phyloP scores from a whole-genome alignment of 2,797 vertebrate genomes.

The Lophotriccus pileatus region DNA sequence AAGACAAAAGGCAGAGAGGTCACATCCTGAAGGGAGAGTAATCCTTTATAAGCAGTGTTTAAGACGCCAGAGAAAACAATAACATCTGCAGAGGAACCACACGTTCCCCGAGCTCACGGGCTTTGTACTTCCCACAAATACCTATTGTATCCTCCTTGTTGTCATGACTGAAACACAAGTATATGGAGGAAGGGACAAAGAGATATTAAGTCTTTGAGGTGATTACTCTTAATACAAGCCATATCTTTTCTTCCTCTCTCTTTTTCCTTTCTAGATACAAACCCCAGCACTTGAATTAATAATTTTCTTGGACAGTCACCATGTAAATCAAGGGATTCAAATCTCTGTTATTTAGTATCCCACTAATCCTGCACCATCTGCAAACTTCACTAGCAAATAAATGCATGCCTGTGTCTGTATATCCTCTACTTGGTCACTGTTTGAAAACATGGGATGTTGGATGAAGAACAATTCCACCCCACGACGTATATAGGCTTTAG shows the following conservation, averaged over 20 bases:
- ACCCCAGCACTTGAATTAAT: background rate
- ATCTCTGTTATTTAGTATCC: background rate
- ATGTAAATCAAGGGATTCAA: background rate
- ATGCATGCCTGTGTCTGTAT: accelerated
- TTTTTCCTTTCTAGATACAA: background rate
- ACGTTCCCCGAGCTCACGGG: accelerated
- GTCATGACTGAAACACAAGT: slow-evolving; percentile 15
- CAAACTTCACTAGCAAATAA: background rate
- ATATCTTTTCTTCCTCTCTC: background rate
- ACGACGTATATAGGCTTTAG: background rate
- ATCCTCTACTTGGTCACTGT: background rate
- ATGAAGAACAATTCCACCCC: background rate
- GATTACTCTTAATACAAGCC: background rate
- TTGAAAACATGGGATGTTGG: background rate
- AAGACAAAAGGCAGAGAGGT: background rate
- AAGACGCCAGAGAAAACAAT: background rate
- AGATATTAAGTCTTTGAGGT: slow-evolving; percentile 9
- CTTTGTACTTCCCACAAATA: slow-evolving; percentile 17
- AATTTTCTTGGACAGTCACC: background rate
- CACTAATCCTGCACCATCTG: background rate
- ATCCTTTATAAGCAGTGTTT: background rate
- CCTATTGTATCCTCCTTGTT: slow-evolving; percentile 13
- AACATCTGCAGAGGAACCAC: slow-evolving; percentile 19
- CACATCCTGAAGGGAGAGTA: background rate
- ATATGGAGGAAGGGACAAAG: background rate